These are phyloP conservation scores for Drosophila nigritarsus DNA, from an alignment of 2,888 invertebrate species.

Conservation along the genomic window DNA sequence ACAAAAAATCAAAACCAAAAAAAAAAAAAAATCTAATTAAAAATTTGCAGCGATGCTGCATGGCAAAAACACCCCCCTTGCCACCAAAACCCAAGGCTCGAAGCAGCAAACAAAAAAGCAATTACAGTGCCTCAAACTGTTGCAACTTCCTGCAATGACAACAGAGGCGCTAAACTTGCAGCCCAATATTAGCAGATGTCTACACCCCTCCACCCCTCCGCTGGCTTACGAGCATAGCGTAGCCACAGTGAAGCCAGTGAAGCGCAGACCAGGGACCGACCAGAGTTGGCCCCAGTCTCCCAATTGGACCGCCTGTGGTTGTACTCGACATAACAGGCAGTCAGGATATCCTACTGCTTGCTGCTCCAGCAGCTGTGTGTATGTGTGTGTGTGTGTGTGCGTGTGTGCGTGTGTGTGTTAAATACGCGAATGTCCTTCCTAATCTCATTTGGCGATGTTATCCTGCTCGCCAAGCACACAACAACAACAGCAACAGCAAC, in stretches of 20 bases:
- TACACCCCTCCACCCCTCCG: not conserved
- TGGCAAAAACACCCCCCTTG: constrained; percentile 8
- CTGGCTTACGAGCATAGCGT: constrained; percentile 5
- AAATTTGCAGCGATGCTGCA: constrained; percentile 65
- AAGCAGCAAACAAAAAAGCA: constrained; percentile 80
- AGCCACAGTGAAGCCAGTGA: constrained; percentile 39
- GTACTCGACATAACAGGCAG: constrained; percentile 72
- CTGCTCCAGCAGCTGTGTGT: constrained; percentile 31
- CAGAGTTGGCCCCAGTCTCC: constrained; percentile 3
- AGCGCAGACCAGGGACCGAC: constrained; percentile 29
- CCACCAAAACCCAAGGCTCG: constrained; percentile 15
- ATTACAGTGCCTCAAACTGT: constrained; percentile 82
- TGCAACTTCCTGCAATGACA: constrained; percentile 74
- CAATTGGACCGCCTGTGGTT: constrained; percentile 58
- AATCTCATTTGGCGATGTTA: constrained; percentile 80
- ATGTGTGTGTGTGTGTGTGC: constrained; percentile 23
- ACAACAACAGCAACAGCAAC: constrained; percentile 41
- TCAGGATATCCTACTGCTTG: constrained; percentile 73
- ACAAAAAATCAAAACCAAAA: constrained; percentile 27
- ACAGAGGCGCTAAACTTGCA: constrained; percentile 71
- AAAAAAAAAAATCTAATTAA: constrained; percentile 74
- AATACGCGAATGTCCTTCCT: constrained; percentile 83
- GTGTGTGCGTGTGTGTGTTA: constrained; percentile 62
- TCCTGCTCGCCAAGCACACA: constrained; percentile 65
- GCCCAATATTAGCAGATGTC: constrained; percentile 64